These are phyloP conservation scores for Poecilus cupreus DNA, from an alignment of 2,888 invertebrate genomes.

Conservation along the genomic window DNA sequence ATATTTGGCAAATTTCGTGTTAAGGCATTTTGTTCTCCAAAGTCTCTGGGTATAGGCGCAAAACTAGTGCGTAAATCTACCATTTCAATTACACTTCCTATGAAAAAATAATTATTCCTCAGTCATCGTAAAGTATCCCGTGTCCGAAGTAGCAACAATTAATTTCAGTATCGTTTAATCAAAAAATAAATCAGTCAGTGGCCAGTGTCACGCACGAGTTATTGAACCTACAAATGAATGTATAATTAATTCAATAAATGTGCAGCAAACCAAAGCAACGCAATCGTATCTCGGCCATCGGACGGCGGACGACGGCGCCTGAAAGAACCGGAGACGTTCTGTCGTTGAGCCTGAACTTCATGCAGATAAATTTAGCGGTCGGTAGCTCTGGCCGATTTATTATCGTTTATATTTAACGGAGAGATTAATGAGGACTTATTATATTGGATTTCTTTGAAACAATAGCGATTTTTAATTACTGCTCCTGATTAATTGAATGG, in stretches of 20 bases:
- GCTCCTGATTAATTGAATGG: constrained; percentile 35
- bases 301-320: constrained; percentile 18
- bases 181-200: constrained; percentile 48
- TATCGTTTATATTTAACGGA: constrained; percentile 46
- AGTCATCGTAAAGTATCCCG: constrained; percentile 16
- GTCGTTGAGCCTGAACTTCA: background rate
- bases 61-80: background rate
- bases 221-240: constrained; percentile 54
- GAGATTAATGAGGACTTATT: constrained; percentile 43
- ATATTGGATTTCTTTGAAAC: constrained; percentile 47
- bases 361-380: constrained; percentile 22
- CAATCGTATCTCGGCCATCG: constrained; percentile 41
- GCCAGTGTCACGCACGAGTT: constrained; percentile 42
- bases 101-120: constrained; percentile 16
- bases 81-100: constrained; percentile 21
- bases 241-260: constrained; percentile 55
- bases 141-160: constrained; percentile 10
- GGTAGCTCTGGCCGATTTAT: constrained; percentile 22
- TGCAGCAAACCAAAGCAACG: constrained; percentile 8
- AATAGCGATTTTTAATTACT: constrained; percentile 42
- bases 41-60: too few species aligned
- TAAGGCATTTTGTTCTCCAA: too few species aligned
- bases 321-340: constrained; percentile 5
- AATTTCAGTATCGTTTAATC: constrained; percentile 45
- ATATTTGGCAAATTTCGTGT: too few species aligned